Conservation (phyloP, 2,888 invertebrate species). For the Pandemis heparana region DNA sequence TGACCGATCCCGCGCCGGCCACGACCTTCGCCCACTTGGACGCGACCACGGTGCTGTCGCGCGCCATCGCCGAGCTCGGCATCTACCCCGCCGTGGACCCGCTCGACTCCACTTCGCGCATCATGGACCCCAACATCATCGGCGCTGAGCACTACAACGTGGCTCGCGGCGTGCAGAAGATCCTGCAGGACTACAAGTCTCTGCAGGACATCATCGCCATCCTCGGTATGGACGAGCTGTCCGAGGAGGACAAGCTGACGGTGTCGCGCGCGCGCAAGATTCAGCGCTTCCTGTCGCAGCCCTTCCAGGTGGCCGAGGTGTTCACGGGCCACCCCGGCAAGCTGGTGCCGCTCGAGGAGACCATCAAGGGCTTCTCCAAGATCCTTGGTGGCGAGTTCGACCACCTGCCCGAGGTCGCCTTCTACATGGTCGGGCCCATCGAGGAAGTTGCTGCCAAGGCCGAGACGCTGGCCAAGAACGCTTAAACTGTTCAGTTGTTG, state of each 20-base stretch:
- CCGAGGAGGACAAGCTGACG: slow-evolving; percentile 97
- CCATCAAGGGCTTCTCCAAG: slow-evolving; percentile 94
- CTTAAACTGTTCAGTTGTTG: slow-evolving; percentile 61
- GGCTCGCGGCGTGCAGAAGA: slow-evolving; percentile 97
- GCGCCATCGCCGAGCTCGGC: slow-evolving; percentile 96
- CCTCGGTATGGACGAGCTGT: slow-evolving; percentile 94
- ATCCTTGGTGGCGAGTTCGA: slow-evolving; percentile 92
- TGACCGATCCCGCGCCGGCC: slow-evolving; percentile 98
- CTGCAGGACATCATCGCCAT: slow-evolving; percentile 96
- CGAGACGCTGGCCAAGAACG: slow-evolving; percentile 90
- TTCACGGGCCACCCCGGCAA: slow-evolving; percentile 97
- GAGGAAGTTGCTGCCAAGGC: slow-evolving; percentile 95
- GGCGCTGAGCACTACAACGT: slow-evolving; percentile 95
- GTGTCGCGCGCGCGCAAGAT: slow-evolving; percentile 97
- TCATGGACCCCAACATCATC: slow-evolving; percentile 97
- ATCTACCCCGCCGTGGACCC: slow-evolving; percentile 98
- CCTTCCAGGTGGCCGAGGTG: slow-evolving; percentile 97
- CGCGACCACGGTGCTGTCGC: slow-evolving; percentile 97
- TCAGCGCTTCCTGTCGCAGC: slow-evolving; percentile 97
- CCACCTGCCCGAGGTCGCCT: slow-evolving; percentile 94
- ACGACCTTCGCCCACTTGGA: slow-evolving; percentile 98
- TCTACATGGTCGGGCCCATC: slow-evolving; percentile 97
- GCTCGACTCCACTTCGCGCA: slow-evolving; percentile 96
- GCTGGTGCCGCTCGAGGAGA: slow-evolving; percentile 94
- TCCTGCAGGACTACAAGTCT: slow-evolving; percentile 93